A percentile compares a stretch with the other conserved stretches of the same genome.
phyloP scores from a whole-genome alignment of 2,797 vertebrate species.

The Alectoris magna region DNA sequence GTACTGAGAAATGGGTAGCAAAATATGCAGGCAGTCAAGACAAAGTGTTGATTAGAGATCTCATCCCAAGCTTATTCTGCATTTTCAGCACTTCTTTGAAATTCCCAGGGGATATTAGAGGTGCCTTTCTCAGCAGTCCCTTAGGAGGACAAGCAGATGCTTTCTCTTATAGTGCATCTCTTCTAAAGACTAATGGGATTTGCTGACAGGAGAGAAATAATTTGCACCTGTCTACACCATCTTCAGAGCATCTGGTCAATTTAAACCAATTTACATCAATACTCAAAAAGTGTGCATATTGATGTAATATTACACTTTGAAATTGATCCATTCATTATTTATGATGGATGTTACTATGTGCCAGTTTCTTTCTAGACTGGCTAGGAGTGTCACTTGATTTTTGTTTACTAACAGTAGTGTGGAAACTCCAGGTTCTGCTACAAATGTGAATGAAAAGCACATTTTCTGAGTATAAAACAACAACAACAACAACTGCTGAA shows the following conservation, averaged over 20 bases:
- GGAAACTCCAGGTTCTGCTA: neutral
- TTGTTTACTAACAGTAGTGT: neutral
- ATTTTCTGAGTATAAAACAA: neutral
- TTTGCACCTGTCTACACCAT: constrained; percentile 49
- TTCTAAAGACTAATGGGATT: constrained; percentile 39
- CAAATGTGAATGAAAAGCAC: neutral
- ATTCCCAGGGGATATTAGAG: neutral
- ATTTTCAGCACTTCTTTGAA: constrained; percentile 26
- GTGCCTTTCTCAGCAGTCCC: constrained; percentile 10
- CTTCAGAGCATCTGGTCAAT: constrained; percentile 64
- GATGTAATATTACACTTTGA: constrained; percentile 21
- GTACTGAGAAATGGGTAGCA: neutral
- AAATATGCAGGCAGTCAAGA: neutral
- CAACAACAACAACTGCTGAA: neutral
- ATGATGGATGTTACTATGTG: neutral
- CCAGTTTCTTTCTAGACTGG: neutral
- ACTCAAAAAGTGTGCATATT: constrained; percentile 32
- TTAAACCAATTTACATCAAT: constrained; percentile 59
- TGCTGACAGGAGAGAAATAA: constrained; percentile 38
- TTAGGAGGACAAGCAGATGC: constrained; percentile 17
- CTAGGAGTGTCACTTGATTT: neutral
- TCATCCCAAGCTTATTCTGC: constrained; percentile 23
- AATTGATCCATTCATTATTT: constrained; percentile 17
- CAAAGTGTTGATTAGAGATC: constrained; percentile 38
- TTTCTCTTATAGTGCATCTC: constrained; percentile 17